A percentile compares a stretch with the other conserved stretches of the same genome.
These are phyloP conservation scores for Enoplosus armatus DNA, from an alignment of 2,797 vertebrate genomes.

Conservation along the genomic window DNA sequence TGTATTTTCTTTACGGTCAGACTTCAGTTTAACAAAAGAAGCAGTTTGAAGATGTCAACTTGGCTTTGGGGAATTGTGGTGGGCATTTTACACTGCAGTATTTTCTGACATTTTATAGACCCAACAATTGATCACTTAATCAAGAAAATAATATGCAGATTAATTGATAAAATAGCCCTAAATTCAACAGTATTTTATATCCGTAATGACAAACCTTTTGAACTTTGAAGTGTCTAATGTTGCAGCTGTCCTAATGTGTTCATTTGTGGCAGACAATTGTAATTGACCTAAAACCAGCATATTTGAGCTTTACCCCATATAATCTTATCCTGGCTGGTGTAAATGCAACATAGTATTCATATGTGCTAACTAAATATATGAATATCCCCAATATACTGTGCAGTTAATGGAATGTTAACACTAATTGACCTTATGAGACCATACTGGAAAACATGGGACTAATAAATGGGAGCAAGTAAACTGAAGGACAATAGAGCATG, in stretches of 20 bases:
- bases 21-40: not conserved
- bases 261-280: not conserved
- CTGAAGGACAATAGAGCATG: conserved; percentile 29
- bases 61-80: not conserved
- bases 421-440: conserved; percentile 20
- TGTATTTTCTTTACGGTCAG: not conserved
- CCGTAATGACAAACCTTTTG: not conserved
- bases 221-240: not conserved
- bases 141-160: not conserved
- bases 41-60: not conserved
- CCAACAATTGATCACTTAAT: not conserved
- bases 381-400: not conserved
- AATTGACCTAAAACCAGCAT: not conserved
- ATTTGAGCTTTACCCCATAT: not conserved
- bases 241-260: not conserved
- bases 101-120: not conserved
- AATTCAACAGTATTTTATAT: not conserved
- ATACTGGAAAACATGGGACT: conserved; percentile 13
- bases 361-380: conserved; percentile 6
- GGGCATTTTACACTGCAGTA: not conserved
- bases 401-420: conserved; percentile 2
- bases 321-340: not conserved
- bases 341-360: not conserved
- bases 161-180: not conserved
- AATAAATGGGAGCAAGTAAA: conserved; percentile 7